Evolutionary conservation across 2,797 vertebrate genomes (phyloP), one percentile per base, ranked within the genome.

Genomic region (Nothura maculosa): DNA sequence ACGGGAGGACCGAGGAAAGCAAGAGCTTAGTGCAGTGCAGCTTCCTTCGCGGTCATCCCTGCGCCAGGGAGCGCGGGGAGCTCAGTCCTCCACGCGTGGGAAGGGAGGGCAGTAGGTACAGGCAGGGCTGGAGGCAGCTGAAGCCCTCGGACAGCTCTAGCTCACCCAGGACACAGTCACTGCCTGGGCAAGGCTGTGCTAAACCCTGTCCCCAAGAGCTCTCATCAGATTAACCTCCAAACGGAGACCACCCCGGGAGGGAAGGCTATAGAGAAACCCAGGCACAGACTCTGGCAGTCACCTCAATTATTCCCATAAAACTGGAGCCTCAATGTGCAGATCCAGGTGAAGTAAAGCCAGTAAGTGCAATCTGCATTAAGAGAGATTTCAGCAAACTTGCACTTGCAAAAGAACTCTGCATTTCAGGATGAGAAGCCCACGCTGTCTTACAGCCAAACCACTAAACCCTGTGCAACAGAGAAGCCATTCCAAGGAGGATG

Each of bases 401-500:
- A 79, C 32, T 69, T 62, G 55, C 89, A 93, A 90, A 74, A 93
- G 78, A 92, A 30, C 83, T 90, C 60, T 6, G 13, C 78, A 84
- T 96, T 87, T 90, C 93, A 70, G 54, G 70, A 62, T 79, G 62
- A 81, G 77, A 92, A 91, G 24, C 68, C 81, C 97, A 91, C 95
- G 96, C 95, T 91, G 38, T 95, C 75, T 90, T 90, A 93, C 15
- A 95, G 68, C 79, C 92, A 92, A 92, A 85, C 89, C 87, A 90
- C 72, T 18, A 77, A 87, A 97, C 73, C 93, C 91, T 97, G 95
- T 97, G 96, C 96, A 97, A 96, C 81, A 94, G 62, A 95, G 72
- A 92, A 97, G 96, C 32, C 42, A 12, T 45, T 92, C 54, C 79
- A 81, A 45, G 40, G 47, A 75, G n/a, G 45, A 77, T 63, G 32